Percentiles rank a stretch among this genome's conserved stretches.
Evolutionary conservation across 2,888 invertebrate species (phyloP).

Genomic region (Phortica magna): DNA sequence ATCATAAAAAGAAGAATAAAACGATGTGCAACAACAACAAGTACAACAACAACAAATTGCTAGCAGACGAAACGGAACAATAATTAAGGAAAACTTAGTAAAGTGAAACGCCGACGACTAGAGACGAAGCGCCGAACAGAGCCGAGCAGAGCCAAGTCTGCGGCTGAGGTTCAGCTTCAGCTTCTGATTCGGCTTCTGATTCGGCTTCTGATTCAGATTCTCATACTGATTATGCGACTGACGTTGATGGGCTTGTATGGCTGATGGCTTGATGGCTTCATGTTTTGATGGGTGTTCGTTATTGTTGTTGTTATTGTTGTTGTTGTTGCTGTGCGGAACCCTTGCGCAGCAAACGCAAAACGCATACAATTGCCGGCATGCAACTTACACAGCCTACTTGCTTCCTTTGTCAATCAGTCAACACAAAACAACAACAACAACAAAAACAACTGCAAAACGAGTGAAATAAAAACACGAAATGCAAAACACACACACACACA

Average conservation of each 20-base stretch:
- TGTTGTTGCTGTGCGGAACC: neutral
- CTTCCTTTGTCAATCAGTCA: constrained; percentile 28
- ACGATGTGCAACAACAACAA: constrained; percentile 36
- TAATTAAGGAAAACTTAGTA: constrained; percentile 58
- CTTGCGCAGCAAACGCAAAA: neutral
- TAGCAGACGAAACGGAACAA: constrained; percentile 66
- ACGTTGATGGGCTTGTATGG: neutral
- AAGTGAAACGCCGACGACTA: constrained; percentile 36
- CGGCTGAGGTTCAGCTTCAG: too few relatives aligned
- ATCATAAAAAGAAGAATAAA: neutral
- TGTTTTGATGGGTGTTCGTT: too few relatives aligned
- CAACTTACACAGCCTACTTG: neutral
- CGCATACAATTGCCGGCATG: constrained; percentile 20
- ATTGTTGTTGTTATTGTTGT: neutral
- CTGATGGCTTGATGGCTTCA: neutral
- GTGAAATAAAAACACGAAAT: neutral
- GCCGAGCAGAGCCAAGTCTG: neutral
- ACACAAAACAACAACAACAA: constrained; percentile 16
- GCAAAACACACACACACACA: neutral
- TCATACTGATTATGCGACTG: neutral
- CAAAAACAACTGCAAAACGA: neutral
- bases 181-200: too few relatives aligned
- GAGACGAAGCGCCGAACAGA: neutral
- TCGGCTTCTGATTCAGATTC: neutral
- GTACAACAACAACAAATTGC: constrained; percentile 47